These are phyloP conservation scores for Sphaeramia orbicularis DNA, from an alignment of 2,797 vertebrate species.

Conservation along the genomic window DNA sequence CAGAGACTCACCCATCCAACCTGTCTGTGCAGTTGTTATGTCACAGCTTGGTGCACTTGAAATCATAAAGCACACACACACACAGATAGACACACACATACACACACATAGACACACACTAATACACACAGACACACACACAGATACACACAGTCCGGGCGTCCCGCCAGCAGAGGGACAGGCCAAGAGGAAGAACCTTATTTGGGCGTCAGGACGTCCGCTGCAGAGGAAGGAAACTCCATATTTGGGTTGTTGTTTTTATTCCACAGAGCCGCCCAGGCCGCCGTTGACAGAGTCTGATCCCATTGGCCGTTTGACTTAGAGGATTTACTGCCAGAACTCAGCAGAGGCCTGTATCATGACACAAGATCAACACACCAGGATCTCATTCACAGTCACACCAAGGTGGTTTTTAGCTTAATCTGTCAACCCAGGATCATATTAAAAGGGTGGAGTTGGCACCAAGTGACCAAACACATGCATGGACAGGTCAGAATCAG, in stretches of 20 bases:
- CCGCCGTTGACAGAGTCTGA: conserved; percentile 30
- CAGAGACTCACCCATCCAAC: conserved; percentile 29
- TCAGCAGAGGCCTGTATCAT: too few relatives aligned
- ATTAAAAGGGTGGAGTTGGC: too few relatives aligned
- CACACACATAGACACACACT: neutral
- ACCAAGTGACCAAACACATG: too few relatives aligned
- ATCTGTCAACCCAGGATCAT: too few relatives aligned
- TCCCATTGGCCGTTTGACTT: conserved; percentile 49
- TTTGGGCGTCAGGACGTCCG: conserved; percentile 63
- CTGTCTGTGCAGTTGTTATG: conserved; percentile 24
- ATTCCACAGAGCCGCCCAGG: conserved; percentile 18
- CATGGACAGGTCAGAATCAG: too few relatives aligned
- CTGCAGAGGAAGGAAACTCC: conserved; percentile 59
- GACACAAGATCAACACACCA: too few relatives aligned
- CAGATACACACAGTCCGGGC: conserved; percentile 18
- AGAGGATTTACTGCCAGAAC: conserved; percentile 22
- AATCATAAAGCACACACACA: neutral
- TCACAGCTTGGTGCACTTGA: conserved; percentile 1
- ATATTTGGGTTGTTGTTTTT: conserved; percentile 59
- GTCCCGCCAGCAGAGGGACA: conserved; percentile 15
- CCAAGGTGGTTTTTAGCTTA: too few relatives aligned
- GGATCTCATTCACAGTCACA: too few relatives aligned
- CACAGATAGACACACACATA: conserved; percentile 1
- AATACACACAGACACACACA: neutral
- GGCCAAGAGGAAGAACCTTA: conserved; percentile 63